These are phyloP conservation scores for Salmo trutta DNA, from an alignment of 2,797 vertebrate genomes.

Conservation along the genomic window DNA sequence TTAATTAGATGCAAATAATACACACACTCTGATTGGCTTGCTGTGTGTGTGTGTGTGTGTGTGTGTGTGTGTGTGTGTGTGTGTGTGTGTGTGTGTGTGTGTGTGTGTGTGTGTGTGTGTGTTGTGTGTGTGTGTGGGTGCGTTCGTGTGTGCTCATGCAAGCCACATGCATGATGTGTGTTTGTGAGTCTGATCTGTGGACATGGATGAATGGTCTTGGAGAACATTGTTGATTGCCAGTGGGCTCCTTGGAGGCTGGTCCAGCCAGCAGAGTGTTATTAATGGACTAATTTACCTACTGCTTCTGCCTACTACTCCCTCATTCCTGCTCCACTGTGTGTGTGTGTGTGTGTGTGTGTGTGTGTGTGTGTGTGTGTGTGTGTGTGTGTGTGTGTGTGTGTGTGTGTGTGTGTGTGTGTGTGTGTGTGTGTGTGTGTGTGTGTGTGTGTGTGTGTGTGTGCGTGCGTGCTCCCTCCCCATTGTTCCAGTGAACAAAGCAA, in stretches of 20 bases:
- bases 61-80: no score
- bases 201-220: slow-evolving; percentile 53
- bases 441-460: background rate
- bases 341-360: background rate
- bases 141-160: no score
- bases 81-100: no score
- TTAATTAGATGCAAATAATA: background rate
- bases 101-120: no score
- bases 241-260: slow-evolving; percentile 16
- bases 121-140: background rate
- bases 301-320: slow-evolving; percentile 41
- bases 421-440: no score
- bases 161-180: no score
- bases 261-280: slow-evolving; percentile 53
- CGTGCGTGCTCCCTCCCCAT: background rate
- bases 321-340: background rate
- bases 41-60: background rate
- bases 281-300: slow-evolving; percentile 67
- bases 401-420: background rate
- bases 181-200: slow-evolving; percentile 14
- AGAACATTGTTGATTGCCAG: slow-evolving; percentile 60
- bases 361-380: no score
- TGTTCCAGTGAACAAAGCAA: slow-evolving; percentile 43
- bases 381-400: no score
- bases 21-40: slow-evolving; percentile 19